phyloP scores from a whole-genome alignment of 1,140 invertebrate species.

The Drosophila kurseongensis region DNA sequence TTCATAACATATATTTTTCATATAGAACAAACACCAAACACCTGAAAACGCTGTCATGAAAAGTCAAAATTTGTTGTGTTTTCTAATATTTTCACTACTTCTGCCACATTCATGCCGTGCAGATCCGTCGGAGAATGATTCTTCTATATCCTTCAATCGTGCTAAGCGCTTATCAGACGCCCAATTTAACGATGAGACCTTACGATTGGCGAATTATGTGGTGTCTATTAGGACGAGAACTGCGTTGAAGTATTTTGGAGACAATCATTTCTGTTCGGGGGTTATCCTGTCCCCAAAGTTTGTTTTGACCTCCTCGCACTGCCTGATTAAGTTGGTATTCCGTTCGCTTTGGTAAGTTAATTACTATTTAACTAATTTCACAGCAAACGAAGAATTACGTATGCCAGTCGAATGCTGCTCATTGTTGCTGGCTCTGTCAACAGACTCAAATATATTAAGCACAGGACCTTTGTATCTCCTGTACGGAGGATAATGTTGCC shows the following conservation, averaged over 20 bases:
- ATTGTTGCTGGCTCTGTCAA: constrained; percentile 47
- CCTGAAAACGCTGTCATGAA: constrained; percentile 8
- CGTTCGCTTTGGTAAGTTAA: not conserved
- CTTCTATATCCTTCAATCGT: not conserved
- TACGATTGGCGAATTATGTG: constrained; percentile 18
- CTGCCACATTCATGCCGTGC: not conserved
- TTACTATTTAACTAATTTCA: not conserved
- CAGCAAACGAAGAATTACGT: constrained; percentile 19
- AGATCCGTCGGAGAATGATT: not conserved
- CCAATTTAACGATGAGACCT: not conserved
- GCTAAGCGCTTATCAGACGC: not conserved
- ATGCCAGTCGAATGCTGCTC: constrained; percentile 5
- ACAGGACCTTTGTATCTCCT: constrained; percentile 1
- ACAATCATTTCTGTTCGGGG: constrained; percentile 59
- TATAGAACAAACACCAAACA: too few species aligned
- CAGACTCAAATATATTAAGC: constrained; percentile 15
- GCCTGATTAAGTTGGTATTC: constrained; percentile 44
- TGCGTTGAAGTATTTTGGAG: constrained; percentile 34
- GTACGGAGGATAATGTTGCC: constrained; percentile 25
- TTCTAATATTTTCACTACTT: not conserved
- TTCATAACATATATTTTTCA: too few species aligned
- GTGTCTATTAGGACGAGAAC: constrained; percentile 50
- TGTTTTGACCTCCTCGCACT: constrained; percentile 42
- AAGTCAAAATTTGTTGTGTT: constrained; percentile 3
- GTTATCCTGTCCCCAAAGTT: constrained; percentile 16